Conservation (phyloP, 2,888 invertebrate species). For the Gerris lacustris region DNA sequence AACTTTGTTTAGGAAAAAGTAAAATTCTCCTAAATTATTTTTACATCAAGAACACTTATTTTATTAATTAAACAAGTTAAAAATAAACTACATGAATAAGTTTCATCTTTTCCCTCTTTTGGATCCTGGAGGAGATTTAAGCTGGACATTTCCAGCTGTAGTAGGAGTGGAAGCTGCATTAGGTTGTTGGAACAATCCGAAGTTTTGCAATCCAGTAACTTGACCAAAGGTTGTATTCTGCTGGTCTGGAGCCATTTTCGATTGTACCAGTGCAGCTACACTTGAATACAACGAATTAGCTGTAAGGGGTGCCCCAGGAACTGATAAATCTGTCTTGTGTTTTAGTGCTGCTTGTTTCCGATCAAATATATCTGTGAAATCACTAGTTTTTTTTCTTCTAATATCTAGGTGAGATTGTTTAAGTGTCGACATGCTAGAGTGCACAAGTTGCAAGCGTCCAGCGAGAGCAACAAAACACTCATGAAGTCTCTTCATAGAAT, state of each 20-base stretch:
- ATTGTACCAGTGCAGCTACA: slow-evolving; percentile 5
- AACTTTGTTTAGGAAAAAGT: too few species aligned
- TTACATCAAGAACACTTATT: too few species aligned
- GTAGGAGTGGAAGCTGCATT: slow-evolving; percentile 7
- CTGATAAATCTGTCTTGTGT: slow-evolving; percentile 7
- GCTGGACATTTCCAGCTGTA: slow-evolving; percentile 9
- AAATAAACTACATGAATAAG: background rate
- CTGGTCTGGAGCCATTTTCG: background rate
- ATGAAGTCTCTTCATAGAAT: slow-evolving; percentile 68
- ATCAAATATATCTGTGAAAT: slow-evolving; percentile 18
- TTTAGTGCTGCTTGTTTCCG: slow-evolving; percentile 10
- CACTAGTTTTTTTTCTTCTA: slow-evolving; percentile 15
- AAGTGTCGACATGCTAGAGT: slow-evolving; percentile 35
- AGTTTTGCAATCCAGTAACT: background rate
- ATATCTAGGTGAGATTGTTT: slow-evolving; percentile 20
- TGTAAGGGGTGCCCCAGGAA: slow-evolving; percentile 6
- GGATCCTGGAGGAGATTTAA: slow-evolving; percentile 14
- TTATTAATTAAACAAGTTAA: too few species aligned
- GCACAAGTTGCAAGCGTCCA: slow-evolving; percentile 71
- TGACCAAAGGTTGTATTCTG: background rate
- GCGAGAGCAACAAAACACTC: slow-evolving; percentile 77
- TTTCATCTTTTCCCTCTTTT: slow-evolving; percentile 20
- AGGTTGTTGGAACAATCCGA: slow-evolving; percentile 1
- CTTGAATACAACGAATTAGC: slow-evolving; percentile 9
- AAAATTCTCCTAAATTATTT: too few species aligned